A percentile compares a stretch with the other conserved stretches of the same genome.
These are phyloP conservation scores for Drosophila elegans DNA, from an alignment of 1,140 invertebrate genomes.

Conservation along the genomic window DNA sequence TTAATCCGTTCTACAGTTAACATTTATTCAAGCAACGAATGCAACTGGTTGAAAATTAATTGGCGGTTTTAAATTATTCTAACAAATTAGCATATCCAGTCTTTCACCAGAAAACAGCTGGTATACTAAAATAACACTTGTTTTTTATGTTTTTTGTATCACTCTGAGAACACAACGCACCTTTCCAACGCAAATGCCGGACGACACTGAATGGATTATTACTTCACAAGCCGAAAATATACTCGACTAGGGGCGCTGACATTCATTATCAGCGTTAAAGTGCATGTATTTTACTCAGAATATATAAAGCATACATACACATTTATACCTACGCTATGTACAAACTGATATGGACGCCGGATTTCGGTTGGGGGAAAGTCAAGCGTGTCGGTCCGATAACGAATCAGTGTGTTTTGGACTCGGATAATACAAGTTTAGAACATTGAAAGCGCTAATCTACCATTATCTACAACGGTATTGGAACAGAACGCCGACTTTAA, in stretches of 20 bases:
- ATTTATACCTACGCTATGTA: slow-evolving; percentile 20
- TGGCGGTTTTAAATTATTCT: not conserved
- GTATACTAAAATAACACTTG: slow-evolving; percentile 19
- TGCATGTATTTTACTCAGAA: slow-evolving; percentile 14
- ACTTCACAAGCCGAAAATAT: slow-evolving; percentile 19
- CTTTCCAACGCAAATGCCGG: slow-evolving; percentile 55
- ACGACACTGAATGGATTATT: slow-evolving; percentile 43
- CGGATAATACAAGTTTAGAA: slow-evolving; percentile 10
- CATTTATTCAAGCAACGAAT: not conserved
- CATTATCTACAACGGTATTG: slow-evolving; percentile 9
- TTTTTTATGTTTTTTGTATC: slow-evolving; percentile 11
- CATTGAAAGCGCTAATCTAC: slow-evolving; percentile 14
- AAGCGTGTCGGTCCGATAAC: slow-evolving; percentile 37
- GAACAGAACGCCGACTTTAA: not conserved
- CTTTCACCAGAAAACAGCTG: slow-evolving; percentile 7
- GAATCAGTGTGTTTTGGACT: slow-evolving; percentile 34
- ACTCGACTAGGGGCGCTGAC: slow-evolving; percentile 26
- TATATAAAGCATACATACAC: too few relatives aligned
- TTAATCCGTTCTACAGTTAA: not conserved
- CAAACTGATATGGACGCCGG: slow-evolving; percentile 2
- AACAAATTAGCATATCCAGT: slow-evolving; percentile 24
- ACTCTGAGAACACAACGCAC: slow-evolving; percentile 36
- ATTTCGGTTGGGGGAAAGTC: slow-evolving; percentile 29
- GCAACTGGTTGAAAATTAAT: not conserved
- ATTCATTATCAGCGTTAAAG: slow-evolving; percentile 42